Evolutionary conservation across 2,797 vertebrate species (phyloP).

Genomic region (Gymnocypris eckloni): DNA sequence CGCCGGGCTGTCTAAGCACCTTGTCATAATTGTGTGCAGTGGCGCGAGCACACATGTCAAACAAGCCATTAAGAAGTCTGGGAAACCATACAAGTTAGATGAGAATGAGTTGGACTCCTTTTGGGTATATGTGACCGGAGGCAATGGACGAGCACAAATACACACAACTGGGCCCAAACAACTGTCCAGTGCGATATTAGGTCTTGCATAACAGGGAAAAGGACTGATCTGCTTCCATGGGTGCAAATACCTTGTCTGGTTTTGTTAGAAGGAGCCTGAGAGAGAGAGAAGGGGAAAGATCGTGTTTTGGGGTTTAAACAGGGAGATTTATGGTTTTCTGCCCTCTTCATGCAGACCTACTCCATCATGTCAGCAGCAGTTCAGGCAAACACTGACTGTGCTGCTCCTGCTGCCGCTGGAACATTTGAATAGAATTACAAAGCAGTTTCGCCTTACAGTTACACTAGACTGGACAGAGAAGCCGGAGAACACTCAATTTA

Average conservation of each 20-base stretch:
- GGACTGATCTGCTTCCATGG: conserved; percentile 1
- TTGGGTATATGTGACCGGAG: conserved; percentile 25
- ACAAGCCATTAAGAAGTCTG: conserved; percentile 65
- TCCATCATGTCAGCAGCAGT: conserved; percentile 56
- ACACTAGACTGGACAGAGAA: conserved; percentile 52
- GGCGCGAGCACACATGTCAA: conserved; percentile 65
- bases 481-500: conserved; percentile 43
- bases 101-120: conserved; percentile 54
- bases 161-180: conserved; percentile 48
- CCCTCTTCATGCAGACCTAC: conserved; percentile 41
- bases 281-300: conserved; percentile 44
- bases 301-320: conserved; percentile 56
- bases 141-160: conserved; percentile 35
- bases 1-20: conserved; percentile 55
- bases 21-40: conserved; percentile 73
- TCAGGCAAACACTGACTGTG: conserved; percentile 46
- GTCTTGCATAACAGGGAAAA: conserved; percentile 43
- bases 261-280: conserved; percentile 41
- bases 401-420: conserved; percentile 46
- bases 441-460: conserved; percentile 52
- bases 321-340: conserved; percentile 67
- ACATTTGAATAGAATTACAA: conserved; percentile 62
- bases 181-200: conserved; percentile 52
- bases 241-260: conserved; percentile 56
- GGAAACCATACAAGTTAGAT: conserved; percentile 66